Evolutionary conservation across 2,888 invertebrate species (phyloP).

Genomic region (Drosophila borborema): DNA sequence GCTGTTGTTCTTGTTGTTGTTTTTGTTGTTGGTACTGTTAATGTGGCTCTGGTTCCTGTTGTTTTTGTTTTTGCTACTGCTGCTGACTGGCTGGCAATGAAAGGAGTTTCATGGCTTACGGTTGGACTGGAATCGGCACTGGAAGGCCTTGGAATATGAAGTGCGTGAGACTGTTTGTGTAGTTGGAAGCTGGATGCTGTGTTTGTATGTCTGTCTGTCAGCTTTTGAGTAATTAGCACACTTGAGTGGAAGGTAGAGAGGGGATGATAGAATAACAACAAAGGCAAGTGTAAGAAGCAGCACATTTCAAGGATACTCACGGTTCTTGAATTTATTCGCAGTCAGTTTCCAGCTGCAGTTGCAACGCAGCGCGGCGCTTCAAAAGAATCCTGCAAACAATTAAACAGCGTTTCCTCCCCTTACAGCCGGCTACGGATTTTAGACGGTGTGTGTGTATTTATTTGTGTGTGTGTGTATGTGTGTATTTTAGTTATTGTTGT

Average conservation of each 20-base stretch:
- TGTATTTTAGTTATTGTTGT: constrained; percentile 24
- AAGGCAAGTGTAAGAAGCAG: constrained; percentile 27
- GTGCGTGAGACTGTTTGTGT: constrained; percentile 17
- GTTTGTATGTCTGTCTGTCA: constrained; percentile 19
- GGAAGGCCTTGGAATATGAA: constrained; percentile 66
- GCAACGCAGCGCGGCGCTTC: constrained; percentile 32
- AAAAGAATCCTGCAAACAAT: constrained; percentile 62
- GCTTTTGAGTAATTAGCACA: constrained; percentile 64
- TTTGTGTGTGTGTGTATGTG: constrained; percentile 1
- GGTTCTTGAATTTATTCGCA: constrained; percentile 63
- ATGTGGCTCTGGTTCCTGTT: constrained; percentile 8
- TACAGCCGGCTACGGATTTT: constrained; percentile 24
- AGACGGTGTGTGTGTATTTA: constrained; percentile 1
- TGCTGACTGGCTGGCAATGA: constrained; percentile 66
- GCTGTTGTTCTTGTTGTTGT: constrained; percentile 35
- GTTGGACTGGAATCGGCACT: constrained; percentile 67
- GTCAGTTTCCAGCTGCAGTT: constrained; percentile 34
- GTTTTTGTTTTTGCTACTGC: constrained; percentile 23
- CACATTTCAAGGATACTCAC: constrained; percentile 79
- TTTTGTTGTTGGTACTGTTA: constrained; percentile 29
- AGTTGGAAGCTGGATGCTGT: constrained; percentile 51
- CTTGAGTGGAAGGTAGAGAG: constrained; percentile 36
- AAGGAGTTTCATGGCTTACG: constrained; percentile 66
- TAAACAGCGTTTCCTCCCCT: constrained; percentile 74
- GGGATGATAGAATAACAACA: constrained; percentile 24